Evolutionary conservation across 1,140 invertebrate species (phyloP).

Genomic region (Parasteatoda tepidariorum): DNA sequence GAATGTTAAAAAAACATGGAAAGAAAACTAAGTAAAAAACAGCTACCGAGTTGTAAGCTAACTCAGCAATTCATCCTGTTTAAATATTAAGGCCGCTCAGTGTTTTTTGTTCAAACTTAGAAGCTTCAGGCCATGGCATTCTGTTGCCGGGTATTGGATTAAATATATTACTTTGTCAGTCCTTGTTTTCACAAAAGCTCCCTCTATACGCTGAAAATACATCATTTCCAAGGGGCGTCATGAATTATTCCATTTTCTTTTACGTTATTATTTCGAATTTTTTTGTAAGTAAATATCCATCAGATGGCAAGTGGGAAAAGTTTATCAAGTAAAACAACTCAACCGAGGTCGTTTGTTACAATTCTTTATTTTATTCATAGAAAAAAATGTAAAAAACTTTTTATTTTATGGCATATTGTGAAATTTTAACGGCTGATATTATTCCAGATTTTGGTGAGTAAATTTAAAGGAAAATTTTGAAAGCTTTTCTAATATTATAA

Average conservation of each 20-base stretch:
- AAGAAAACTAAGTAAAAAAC: neutral
- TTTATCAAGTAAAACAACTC: conserved; percentile 15
- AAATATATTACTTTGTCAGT: neutral
- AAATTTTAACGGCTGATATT: too few relatives aligned
- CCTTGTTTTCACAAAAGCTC: conserved; percentile 7
- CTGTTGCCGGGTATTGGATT: neutral
- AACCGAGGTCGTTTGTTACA: neutral
- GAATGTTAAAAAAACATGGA: too few relatives aligned
- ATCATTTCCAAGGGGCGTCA: conserved; percentile 2
- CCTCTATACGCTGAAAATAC: neutral
- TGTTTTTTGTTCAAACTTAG: neutral
- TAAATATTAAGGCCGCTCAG: neutral
- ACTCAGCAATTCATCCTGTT: neutral
- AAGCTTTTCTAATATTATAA: too few relatives aligned
- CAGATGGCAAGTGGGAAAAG: conserved; percentile 16
- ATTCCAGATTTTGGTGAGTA: too few relatives aligned
- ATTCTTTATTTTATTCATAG: too few relatives aligned
- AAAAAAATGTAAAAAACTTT: too few relatives aligned
- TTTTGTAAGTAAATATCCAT: conserved; percentile 32
- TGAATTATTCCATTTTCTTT: conserved; percentile 43
- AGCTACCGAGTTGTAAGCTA: neutral
- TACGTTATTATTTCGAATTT: neutral
- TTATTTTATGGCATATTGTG: too few relatives aligned
- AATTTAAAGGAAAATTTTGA: too few relatives aligned
- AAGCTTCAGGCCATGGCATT: too few relatives aligned